phyloP scores from a whole-genome alignment of 2,797 vertebrate genomes.

The Mormyrops attenuatus region DNA sequence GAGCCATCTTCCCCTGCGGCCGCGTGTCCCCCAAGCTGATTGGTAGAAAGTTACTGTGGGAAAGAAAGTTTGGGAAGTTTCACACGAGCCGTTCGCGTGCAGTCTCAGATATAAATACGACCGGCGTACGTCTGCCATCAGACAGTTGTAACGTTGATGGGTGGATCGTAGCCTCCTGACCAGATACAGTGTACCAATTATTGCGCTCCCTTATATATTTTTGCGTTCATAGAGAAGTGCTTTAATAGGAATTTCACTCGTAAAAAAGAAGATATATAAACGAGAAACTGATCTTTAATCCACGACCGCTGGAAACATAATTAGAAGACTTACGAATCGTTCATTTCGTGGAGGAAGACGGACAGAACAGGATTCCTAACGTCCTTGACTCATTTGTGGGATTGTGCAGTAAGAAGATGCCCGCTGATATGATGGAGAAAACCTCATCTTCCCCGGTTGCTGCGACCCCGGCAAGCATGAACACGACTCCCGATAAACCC shows the following conservation, averaged over 20 bases:
- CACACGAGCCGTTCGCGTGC: slow-evolving; percentile 94
- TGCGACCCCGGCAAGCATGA: slow-evolving; percentile 66
- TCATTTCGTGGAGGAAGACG: neutral
- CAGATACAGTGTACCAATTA: neutral
- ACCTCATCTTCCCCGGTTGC: slow-evolving; percentile 72
- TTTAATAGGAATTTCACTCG: neutral
- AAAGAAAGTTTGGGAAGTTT: slow-evolving; percentile 71
- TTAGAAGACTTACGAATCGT: neutral
- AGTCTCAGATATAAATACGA: slow-evolving; percentile 73
- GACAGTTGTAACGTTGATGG: slow-evolving; percentile 8
- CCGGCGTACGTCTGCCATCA: slow-evolving; percentile 24
- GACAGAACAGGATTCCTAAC: slow-evolving; percentile 16
- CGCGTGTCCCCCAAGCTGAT: slow-evolving; percentile 68
- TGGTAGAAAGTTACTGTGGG: slow-evolving; percentile 75
- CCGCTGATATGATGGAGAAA: slow-evolving; percentile 75
- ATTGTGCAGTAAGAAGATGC: slow-evolving; percentile 62
- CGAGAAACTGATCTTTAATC: neutral
- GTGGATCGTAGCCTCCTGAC: neutral
- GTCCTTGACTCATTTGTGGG: slow-evolving; percentile 10
- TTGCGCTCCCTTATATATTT: neutral
- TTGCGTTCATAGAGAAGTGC: neutral
- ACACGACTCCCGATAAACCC: slow-evolving; percentile 70
- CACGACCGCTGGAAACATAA: slow-evolving; percentile 12
- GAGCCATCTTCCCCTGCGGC: slow-evolving; percentile 59
- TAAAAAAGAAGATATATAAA: neutral